These are phyloP conservation scores for Helogale parvula DNA, from an alignment of 2,113 vertebrate species.

Conservation along the genomic window DNA sequence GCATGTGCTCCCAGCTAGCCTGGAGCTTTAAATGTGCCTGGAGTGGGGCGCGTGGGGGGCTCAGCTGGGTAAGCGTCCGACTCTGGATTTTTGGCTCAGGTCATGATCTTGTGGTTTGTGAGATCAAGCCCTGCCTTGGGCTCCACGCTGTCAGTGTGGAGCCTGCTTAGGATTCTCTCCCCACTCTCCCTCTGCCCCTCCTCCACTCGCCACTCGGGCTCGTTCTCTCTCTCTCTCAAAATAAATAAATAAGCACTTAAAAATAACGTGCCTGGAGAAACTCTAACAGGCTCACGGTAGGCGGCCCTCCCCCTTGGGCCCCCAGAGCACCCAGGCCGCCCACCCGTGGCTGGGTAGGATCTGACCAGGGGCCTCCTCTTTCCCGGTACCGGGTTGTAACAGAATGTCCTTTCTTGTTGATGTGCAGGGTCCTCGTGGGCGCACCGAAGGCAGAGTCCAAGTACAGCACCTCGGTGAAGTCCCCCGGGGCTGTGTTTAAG, in stretches of 20 bases:
- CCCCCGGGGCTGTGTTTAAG: conserved; percentile 96
- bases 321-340: neutral
- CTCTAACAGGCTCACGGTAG: neutral
- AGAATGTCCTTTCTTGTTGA: conserved; percentile 67
- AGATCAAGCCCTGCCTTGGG: no score
- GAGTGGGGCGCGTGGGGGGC: neutral
- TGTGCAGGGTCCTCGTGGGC: conserved; percentile 95
- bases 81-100: no score
- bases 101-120: no score
- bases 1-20: neutral
- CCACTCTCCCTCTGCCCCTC: no score
- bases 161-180: no score
- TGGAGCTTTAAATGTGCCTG: neutral
- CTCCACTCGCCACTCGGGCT: no score
- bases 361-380: neutral
- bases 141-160: no score
- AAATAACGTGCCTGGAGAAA: neutral
- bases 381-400: conserved; percentile 1
- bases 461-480: conserved; percentile 92
- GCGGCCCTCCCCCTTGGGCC: neutral
- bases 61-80: no score
- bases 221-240: no score
- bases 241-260: no score
- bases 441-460: conserved; percentile 96
- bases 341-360: accelerated